Base-by-base conservation (phyloP, 2,888 invertebrate genomes). In the Seladonia tumulorum region DNA sequence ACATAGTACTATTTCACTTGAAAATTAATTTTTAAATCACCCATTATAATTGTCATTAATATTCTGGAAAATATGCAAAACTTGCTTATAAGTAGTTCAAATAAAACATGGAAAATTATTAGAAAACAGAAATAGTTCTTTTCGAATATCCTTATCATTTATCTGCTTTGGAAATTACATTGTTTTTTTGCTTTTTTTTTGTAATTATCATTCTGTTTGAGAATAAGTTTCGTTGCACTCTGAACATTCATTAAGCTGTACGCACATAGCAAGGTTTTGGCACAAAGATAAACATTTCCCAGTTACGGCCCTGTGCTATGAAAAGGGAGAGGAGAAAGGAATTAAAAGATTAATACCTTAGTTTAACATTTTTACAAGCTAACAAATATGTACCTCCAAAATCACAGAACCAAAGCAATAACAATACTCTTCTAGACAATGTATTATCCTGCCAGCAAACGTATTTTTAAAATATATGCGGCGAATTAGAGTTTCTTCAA, bases 351-450 rank as follows among this genome's bases (percentile, higher is more conserved):
- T 93, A 93, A 94, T 93, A 93, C 92, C 93, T 94, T 94, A 94
- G 91, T 92, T 93, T 93, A 94, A 93, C 92, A 91, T 92, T 91
- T 91, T 93, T 94, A 94, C 94, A 95, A 93, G 93, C 93, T 94
- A 95, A 93, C 93, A 93, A 95, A 95, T 94, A 93, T 93, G 92
- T 94, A 94, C 93, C 94, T 93, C 93, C 93, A 91, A 94, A 95
- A 95, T 95, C 94, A 94, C 94, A 94, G 94, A 95, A 95, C 94
- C 94, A 94, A 95, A 95, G 93, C 93, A 92, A 94, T 93, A 94
- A 94, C 93, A 92, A 93, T 93, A 92, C 92, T 94, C 91, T 91
- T 90, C 89, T 90, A 91, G 89, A 87, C 90, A 88, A 90, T 92
- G 92, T 92, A 90, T 93, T 92, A 92, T 93, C 92, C 91, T 93